Evolutionary conservation across 2,888 invertebrate species (phyloP), one percentile per base, ranked within the genome.

Genomic region (Drosophila algonquin): DNA sequence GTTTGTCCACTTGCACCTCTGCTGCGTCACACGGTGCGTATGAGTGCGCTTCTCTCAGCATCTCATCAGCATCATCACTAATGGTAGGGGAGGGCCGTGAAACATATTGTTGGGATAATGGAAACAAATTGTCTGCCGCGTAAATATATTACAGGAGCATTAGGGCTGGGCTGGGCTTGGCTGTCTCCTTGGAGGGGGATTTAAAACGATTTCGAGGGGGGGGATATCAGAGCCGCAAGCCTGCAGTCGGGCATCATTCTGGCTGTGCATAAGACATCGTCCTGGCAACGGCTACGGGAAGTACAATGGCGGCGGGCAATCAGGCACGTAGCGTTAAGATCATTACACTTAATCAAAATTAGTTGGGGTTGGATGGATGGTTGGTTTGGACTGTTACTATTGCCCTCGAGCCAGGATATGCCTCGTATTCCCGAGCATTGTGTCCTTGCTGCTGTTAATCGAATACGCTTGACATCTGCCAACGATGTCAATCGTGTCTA

Each of bases 51-150:
- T 18, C n/a, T 18, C n/a, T 46, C 56, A 62, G 73, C 69, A 60
- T 64, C 63, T 60, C 74, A 63, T 73, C 73, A 76, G 53, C 51
- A 60, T 24, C 30, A 30, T 52, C 56, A 35, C 24, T 40, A 30
- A 21, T 18, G 53, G 9, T 10, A 8, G 14, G 40, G n/a, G 24
- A 8, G 30, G 30, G 30, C 8, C 30, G 8, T 30, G 8, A n/a
- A 30, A 60, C 30, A 65, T 21, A 48, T 63, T 73, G 47, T 62
- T 54, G 16, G 52, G 54, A 40, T 82, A 85, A 85, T 85, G 70
- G 67, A 87, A 78, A 85, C 76, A 85, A 87, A 85, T 85, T 85
- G 88, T 56, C 58, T 68, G 56, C 18, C 62, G 67, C 73, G 68
- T 76, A 77, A 83, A 73, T 60, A 62, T 69, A 82, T 80, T 83